phyloP scores from a whole-genome alignment of 2,888 invertebrate species.

The Drosophila sordidula region DNA sequence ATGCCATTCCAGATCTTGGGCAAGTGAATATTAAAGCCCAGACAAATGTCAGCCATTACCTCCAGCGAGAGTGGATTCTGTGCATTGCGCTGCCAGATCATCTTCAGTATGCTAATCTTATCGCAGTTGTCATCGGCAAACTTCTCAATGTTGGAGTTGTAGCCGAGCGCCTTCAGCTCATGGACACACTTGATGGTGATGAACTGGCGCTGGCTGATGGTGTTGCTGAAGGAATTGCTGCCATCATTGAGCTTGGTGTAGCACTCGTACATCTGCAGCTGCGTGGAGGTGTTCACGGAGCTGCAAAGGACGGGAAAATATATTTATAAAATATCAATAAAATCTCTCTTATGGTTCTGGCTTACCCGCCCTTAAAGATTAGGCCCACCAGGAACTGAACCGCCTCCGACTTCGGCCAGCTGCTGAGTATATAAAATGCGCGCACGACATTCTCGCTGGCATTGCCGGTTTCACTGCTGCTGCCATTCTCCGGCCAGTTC shows the following conservation, averaged over 20 bases:
- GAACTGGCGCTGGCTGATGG: constrained; percentile 82
- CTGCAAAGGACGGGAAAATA: constrained; percentile 36
- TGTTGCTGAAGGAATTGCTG: constrained; percentile 75
- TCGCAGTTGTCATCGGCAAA: constrained; percentile 83
- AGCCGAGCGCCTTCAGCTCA: constrained; percentile 83
- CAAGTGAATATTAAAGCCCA: constrained; percentile 83
- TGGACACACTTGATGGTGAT: constrained; percentile 84
- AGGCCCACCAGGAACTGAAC: constrained; percentile 82
- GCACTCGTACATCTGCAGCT: constrained; percentile 84
- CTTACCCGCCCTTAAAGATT: constrained; percentile 83
- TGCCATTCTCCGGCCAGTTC: constrained; percentile 55
- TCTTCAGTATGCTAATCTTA: constrained; percentile 84
- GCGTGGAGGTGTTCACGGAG: constrained; percentile 80
- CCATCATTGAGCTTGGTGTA: constrained; percentile 84
- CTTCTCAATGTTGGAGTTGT: constrained; percentile 83
- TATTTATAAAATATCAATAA: background rate
- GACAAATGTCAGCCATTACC: constrained; percentile 83
- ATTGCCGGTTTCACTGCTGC: constrained; percentile 42
- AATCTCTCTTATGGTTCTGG: background rate
- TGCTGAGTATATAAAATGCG: constrained; percentile 84
- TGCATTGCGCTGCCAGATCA: constrained; percentile 83
- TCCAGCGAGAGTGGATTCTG: constrained; percentile 81
- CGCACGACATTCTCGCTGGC: constrained; percentile 83
- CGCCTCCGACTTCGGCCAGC: constrained; percentile 83
- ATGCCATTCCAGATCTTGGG: constrained; percentile 85